Evolutionary conservation across 1,140 invertebrate genomes (phyloP), one percentile per base, ranked within the genome.

Genomic region (Drosophila lacertosa): DNA sequence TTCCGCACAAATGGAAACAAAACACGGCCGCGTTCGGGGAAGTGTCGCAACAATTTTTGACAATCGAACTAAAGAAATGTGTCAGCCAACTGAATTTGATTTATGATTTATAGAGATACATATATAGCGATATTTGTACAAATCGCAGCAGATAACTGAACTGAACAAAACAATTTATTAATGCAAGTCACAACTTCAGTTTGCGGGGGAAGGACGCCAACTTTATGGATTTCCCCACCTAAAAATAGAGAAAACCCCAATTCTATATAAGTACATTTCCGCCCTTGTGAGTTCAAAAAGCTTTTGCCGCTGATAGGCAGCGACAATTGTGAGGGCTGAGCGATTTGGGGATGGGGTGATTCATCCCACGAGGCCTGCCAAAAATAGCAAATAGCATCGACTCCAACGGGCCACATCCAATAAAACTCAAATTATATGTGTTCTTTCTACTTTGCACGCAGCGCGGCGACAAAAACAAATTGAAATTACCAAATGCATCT

Each of bases 401-500:
- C 51, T 47, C 20, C 20, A 20, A 4, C 37, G 45, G n/a, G n/a
- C n/a, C 42, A 66, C 62, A 66, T 50, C 71, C 67, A 84, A 86
- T 84, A 84, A 84, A 84, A 72, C 72, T 86, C 81, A 80, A 57
- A 76, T 86, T 51, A 86, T 76, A 76, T 76, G 67, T 71, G 74
- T n/a, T n/a, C 24, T 26, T 26, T 59, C 60, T 73, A 66, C 71
- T 77, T 82, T 63, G 64, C 51, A 42, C 57, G 50, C 45, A 62
- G 51, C 68, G 51, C 68, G 26, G 70, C 69, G 76, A 80, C 72
- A 83, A 60, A 76, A 83, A 84, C 80, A 84, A 84, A 84, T 88
- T 88, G 81, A 88, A 86, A 86, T 86, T 77, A 86, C 81, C 73
- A 84, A 84, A 84, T 86, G 81, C 81, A 84, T 77, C 77, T 81